Conservation (phyloP, 2,888 invertebrate species). For the Alentia gelatinosa region DNA sequence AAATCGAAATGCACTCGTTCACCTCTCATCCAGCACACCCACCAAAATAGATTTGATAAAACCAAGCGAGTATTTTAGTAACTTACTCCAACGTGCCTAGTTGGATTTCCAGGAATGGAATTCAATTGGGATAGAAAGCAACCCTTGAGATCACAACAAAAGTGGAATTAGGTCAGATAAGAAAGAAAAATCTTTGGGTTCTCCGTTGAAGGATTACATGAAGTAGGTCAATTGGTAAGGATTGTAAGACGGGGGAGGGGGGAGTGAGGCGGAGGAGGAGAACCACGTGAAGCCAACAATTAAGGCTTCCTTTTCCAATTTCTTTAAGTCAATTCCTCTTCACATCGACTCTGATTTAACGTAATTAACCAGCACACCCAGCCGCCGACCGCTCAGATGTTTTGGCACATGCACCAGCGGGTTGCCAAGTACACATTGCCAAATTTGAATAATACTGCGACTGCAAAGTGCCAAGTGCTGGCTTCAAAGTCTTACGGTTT, state of each 20-base stretch:
- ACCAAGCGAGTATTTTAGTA: not conserved
- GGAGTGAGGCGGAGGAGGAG: not conserved
- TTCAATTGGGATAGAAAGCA: not conserved
- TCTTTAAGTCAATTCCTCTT: not conserved
- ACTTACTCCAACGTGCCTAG: not conserved
- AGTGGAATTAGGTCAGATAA: slow-evolving; percentile 21
- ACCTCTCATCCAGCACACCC: not conserved
- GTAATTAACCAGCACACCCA: not conserved
- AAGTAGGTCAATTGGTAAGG: not conserved
- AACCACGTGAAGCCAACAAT: not conserved
- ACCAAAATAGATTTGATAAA: too few relatives aligned
- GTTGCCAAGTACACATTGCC: not conserved
- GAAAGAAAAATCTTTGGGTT: not conserved
- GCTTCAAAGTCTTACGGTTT: not conserved
- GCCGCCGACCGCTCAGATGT: not conserved
- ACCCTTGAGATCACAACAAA: not conserved
- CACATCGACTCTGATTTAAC: not conserved
- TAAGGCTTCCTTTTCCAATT: not conserved
- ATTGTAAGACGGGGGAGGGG: not conserved
- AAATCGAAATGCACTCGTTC: not conserved
- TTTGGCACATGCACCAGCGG: not conserved
- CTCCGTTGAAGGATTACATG: not conserved
- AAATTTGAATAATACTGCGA: too few relatives aligned
- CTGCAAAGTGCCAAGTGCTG: not conserved
- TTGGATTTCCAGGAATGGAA: not conserved